Conservation (phyloP, 2,797 vertebrate species). For the Arctocebus calabarensis region DNA sequence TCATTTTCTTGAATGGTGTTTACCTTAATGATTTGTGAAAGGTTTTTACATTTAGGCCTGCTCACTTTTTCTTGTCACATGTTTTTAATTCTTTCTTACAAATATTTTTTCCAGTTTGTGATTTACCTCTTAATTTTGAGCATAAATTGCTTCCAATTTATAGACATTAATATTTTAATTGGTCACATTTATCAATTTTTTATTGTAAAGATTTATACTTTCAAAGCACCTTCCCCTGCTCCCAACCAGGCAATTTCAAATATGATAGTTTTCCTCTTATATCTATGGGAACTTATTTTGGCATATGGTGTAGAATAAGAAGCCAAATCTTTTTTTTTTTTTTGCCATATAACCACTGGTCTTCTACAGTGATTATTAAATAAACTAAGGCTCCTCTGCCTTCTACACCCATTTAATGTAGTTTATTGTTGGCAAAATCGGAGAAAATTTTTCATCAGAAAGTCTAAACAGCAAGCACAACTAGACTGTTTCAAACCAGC, state of each 20-base stretch:
- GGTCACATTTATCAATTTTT: neutral
- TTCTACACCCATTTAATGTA: conserved; percentile 45
- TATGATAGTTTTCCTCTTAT: conserved; percentile 9
- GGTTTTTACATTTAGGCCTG: neutral
- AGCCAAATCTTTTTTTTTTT: conserved; percentile 9
- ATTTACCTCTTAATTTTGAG: neutral
- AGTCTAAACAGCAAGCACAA: neutral
- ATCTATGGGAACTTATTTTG: neutral
- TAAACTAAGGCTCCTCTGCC: neutral
- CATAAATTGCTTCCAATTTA: neutral
- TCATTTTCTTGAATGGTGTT: neutral
- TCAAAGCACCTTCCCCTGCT: neutral
- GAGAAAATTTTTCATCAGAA: conserved; percentile 28
- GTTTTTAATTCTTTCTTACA: neutral
- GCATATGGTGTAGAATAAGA: neutral
- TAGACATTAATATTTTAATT: neutral
- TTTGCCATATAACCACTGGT: neutral
- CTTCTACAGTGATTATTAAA: conserved; percentile 5
- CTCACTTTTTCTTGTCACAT: neutral
- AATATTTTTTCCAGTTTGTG: neutral
- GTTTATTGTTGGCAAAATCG: neutral
- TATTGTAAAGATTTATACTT: neutral
- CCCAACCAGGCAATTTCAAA: neutral
- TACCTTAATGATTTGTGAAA: conserved; percentile 9
- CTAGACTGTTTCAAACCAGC: neutral